Conservation (phyloP, 2,888 invertebrate genomes). For the Cheilosia scutellata region DNA sequence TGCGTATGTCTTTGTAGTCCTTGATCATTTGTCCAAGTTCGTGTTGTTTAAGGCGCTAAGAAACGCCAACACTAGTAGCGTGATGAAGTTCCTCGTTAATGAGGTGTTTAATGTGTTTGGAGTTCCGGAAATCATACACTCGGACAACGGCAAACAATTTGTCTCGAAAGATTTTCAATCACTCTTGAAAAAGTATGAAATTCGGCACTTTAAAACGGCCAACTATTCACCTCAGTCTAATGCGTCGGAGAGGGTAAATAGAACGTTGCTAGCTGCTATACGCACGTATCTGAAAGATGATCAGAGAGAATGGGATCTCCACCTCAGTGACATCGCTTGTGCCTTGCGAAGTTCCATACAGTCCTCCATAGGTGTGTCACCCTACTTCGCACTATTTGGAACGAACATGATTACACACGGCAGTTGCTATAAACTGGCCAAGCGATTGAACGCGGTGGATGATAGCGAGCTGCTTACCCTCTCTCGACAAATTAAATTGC, state of each 20-base stretch:
- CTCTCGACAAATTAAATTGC: too few relatives aligned
- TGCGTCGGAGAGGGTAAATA: too few relatives aligned
- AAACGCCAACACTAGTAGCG: not conserved
- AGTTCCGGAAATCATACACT: constrained; percentile 41
- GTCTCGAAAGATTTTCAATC: constrained; percentile 58
- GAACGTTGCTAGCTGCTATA: constrained; percentile 78
- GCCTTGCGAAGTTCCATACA: constrained; percentile 49
- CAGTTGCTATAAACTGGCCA: not conserved
- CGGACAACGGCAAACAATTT: constrained; percentile 78
- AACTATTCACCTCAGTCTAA: too few relatives aligned
- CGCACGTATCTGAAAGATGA: constrained; percentile 55
- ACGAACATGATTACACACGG: too few relatives aligned
- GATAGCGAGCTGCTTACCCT: not conserved
- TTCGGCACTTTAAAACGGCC: constrained; percentile 43
- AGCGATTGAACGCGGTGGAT: not conserved
- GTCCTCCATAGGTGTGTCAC: constrained; percentile 25
- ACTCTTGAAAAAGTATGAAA: constrained; percentile 28
- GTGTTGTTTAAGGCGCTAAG: not conserved
- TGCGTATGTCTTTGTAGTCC: constrained; percentile 11
- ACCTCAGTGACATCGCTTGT: constrained; percentile 54
- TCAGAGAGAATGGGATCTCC: constrained; percentile 63
- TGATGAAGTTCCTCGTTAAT: not conserved
- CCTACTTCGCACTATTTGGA: too few relatives aligned
- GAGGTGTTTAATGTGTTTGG: constrained; percentile 6
- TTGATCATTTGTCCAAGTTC: constrained; percentile 7